Percentiles rank a stretch among this genome's conserved stretches.
Evolutionary conservation across 2,113 vertebrate species (phyloP).

Genomic region (Calidris pugnax): DNA sequence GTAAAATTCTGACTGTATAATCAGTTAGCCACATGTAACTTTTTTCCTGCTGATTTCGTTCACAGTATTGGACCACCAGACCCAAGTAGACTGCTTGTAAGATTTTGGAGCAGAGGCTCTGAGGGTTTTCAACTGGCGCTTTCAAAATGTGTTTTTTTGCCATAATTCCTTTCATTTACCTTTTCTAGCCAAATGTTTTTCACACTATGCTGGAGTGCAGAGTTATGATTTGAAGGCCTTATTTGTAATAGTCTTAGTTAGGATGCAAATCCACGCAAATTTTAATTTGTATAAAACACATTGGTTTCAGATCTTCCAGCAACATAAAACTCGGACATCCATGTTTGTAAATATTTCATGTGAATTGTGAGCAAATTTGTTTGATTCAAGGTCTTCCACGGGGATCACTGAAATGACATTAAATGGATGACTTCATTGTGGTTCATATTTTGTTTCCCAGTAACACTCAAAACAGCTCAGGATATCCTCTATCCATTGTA

Average conservation of each 20-base stretch:
- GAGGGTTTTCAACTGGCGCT: background rate
- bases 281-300: background rate
- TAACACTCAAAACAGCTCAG: background rate
- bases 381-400: background rate
- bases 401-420: background rate
- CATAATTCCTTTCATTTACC: background rate
- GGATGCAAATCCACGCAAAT: background rate
- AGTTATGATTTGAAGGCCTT: background rate
- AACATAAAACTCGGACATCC: rapidly evolving
- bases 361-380: background rate
- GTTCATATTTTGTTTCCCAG: background rate
- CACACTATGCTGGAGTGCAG: background rate
- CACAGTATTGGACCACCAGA: background rate
- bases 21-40: background rate
- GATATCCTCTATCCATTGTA: background rate
- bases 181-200: background rate
- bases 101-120: background rate
- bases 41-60: background rate
- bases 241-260: background rate
- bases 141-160: background rate
- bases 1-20: background rate
- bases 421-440: background rate
- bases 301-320: background rate
- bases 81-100: background rate
- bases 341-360: background rate